These are phyloP conservation scores for Galemys pyrenaicus DNA, from an alignment of 2,113 vertebrate genomes.

Conservation along the genomic window DNA sequence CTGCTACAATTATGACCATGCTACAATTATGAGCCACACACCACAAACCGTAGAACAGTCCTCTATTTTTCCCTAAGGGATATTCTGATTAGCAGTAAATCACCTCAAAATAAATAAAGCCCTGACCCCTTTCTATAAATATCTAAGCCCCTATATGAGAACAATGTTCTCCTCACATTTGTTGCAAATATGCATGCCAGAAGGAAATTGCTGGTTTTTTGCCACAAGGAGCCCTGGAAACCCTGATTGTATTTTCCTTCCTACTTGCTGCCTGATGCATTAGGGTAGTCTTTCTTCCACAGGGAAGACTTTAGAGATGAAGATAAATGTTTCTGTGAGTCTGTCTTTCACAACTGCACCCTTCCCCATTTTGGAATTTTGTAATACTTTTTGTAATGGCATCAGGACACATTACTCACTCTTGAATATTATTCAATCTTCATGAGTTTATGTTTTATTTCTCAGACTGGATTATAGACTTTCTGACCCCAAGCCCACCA, in stretches of 20 bases:
- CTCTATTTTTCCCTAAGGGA: not conserved
- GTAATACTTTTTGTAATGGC: not conserved
- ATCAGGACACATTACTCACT: not conserved
- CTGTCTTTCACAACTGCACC: not conserved
- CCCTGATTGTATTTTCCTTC: not conserved
- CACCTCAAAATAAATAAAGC: not conserved
- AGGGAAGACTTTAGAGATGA: not conserved
- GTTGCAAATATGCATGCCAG: not conserved
- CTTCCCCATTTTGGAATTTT: not conserved
- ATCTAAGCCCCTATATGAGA: not conserved
- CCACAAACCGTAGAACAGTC: not conserved
- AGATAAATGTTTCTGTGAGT: not conserved
- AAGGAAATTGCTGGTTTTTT: not conserved
- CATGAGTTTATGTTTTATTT: not conserved
- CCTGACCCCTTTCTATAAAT: not conserved
- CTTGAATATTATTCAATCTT: not conserved
- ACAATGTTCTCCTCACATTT: not conserved
- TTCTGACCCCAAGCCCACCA: not conserved
- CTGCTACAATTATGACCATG: not conserved
- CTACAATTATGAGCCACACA: not conserved
- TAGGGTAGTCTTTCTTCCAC: not conserved
- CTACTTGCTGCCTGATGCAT: not conserved
- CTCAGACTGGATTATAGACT: not conserved
- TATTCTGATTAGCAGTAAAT: not conserved
- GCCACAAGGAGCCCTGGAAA: not conserved